Evolutionary conservation across 2,113 vertebrate species (phyloP).

Genomic region (Xiphophorus hellerii): DNA sequence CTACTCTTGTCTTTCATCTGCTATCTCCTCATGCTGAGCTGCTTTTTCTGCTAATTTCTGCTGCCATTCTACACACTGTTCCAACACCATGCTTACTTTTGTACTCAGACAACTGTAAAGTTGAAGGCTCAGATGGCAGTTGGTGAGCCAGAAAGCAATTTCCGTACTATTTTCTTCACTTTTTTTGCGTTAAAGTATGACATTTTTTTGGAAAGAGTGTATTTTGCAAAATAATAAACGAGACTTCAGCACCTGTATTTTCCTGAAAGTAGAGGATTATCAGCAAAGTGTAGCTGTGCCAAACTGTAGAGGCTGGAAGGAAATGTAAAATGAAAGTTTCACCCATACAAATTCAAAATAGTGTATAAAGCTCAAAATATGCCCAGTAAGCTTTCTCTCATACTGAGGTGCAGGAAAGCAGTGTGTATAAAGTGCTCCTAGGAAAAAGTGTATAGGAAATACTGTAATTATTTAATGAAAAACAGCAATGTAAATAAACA

Average conservation of each 20-base stretch:
- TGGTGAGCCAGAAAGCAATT: conserved; percentile 31
- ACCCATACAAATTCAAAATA: too few relatives aligned
- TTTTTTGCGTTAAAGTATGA: not conserved
- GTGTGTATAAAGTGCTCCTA: too few relatives aligned
- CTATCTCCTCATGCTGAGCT: conserved; percentile 19
- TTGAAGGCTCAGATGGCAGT: conserved; percentile 36
- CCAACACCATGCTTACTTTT: conserved; percentile 48
- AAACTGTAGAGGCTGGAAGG: not conserved
- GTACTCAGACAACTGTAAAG: conserved; percentile 32
- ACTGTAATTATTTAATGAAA: too few relatives aligned
- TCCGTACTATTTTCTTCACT: not conserved
- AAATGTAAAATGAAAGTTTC: too few relatives aligned
- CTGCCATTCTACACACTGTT: conserved; percentile 18
- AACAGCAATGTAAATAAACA: too few relatives aligned
- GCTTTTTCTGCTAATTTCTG: conserved; percentile 34
- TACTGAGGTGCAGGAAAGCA: too few relatives aligned
- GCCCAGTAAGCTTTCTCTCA: too few relatives aligned
- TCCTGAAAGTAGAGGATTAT: not conserved
- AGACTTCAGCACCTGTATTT: not conserved
- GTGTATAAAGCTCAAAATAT: too few relatives aligned
- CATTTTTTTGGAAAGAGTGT: not conserved
- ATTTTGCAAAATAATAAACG: too few relatives aligned
- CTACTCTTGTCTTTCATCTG: conserved; percentile 23
- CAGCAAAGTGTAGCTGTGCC: not conserved
- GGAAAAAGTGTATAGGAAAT: too few relatives aligned